A percentile compares a stretch with the other conserved stretches of the same genome.
These are phyloP conservation scores for Dorcus hopei DNA, from an alignment of 2,888 invertebrate species.

Conservation along the genomic window DNA sequence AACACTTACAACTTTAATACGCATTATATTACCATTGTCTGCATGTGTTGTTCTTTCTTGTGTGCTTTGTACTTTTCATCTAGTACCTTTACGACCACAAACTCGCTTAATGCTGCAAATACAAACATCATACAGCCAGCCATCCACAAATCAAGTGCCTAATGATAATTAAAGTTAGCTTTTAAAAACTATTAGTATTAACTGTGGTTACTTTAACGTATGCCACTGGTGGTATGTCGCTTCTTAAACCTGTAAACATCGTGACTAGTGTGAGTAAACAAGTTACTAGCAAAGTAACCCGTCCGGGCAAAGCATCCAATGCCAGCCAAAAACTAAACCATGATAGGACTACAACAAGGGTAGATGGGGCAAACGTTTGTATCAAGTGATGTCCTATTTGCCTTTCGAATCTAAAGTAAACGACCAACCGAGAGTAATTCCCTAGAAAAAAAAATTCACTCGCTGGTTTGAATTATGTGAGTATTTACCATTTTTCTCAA, in stretches of 20 bases:
- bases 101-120: conserved; percentile 78
- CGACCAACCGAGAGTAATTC: conserved; percentile 74
- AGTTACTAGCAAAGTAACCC: conserved; percentile 77
- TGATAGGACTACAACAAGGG: conserved; percentile 76
- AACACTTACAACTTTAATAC: too few relatives aligned
- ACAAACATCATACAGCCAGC: conserved; percentile 86
- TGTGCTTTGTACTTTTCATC: conserved; percentile 70
- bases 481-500: conserved; percentile 68
- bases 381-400: conserved; percentile 83
- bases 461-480: background rate
- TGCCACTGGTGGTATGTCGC: conserved; percentile 82
- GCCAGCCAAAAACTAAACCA: conserved; percentile 89
- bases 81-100: conserved; percentile 78
- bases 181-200: conserved; percentile 18
- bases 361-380: conserved; percentile 82
- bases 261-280: conserved; percentile 82
- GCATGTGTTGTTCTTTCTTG: conserved; percentile 57
- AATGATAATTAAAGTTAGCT: too few relatives aligned
- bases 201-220: conserved; percentile 69
- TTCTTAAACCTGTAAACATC: conserved; percentile 79
- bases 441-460: conserved; percentile 47
- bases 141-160: conserved; percentile 87
- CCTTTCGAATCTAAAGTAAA: conserved; percentile 76
- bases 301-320: conserved; percentile 78
- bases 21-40: conserved; percentile 39